phyloP scores from a whole-genome alignment of 2,113 vertebrate genomes.

The Lontra canadensis region DNA sequence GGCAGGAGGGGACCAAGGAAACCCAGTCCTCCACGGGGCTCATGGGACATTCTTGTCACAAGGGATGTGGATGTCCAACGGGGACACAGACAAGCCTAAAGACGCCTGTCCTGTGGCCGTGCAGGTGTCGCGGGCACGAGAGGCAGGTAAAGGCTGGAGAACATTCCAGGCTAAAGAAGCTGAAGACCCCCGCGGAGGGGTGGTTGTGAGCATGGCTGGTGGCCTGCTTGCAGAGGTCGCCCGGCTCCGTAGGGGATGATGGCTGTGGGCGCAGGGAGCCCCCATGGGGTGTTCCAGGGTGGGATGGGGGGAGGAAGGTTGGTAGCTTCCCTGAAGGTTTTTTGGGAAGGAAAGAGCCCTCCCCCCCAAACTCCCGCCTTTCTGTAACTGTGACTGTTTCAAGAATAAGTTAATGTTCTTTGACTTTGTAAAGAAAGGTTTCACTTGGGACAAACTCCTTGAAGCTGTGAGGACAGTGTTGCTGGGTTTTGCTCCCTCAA shows the following conservation, averaged over 20 bases:
- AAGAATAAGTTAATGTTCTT: background rate
- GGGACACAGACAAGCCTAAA: rapidly evolving
- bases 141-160: background rate
- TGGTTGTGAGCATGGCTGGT: background rate
- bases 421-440: no score
- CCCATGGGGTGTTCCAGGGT: background rate
- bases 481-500: background rate
- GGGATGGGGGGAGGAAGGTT: rapidly evolving
- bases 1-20: background rate
- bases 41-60: background rate
- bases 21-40: rapidly evolving
- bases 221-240: background rate
- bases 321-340: background rate
- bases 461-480: background rate
- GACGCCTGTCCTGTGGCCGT: background rate
- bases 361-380: rapidly evolving
- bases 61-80: rapidly evolving
- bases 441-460: background rate
- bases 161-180: background rate
- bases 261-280: background rate
- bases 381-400: background rate
- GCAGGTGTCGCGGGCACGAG: background rate
- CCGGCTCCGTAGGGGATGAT: background rate
- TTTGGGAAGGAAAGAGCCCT: background rate
- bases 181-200: background rate